phyloP scores from a whole-genome alignment of 2,113 vertebrate species.

The Protomyctophum bolini region DNA sequence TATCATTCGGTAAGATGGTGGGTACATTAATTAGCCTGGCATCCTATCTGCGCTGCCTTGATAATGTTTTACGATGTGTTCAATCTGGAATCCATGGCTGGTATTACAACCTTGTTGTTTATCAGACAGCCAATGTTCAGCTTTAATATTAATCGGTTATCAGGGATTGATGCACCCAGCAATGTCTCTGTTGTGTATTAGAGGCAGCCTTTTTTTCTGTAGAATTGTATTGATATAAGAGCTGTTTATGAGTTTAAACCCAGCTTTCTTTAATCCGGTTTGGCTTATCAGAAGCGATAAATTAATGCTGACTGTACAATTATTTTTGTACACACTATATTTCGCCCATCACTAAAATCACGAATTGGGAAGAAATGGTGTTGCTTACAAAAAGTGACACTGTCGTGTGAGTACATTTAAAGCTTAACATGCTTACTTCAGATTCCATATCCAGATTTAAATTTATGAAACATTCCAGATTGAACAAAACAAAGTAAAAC shows the following conservation, averaged over 20 bases:
- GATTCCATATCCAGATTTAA: conserved; percentile 2
- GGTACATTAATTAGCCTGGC: neutral
- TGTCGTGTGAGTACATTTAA: conserved; percentile 4
- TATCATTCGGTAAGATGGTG: conserved; percentile 14
- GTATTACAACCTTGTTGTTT: neutral
- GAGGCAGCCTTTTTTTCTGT: neutral
- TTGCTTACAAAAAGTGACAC: neutral
- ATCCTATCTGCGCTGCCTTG: neutral
- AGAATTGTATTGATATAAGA: too few species aligned
- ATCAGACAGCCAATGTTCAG: neutral
- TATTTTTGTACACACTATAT: neutral
- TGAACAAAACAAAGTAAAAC: conserved; percentile 24
- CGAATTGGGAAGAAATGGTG: neutral
- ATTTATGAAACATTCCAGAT: conserved; percentile 39
- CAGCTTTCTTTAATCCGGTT: neutral
- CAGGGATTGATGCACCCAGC: neutral
- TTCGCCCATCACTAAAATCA: neutral
- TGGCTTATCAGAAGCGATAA: neutral
- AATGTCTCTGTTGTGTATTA: neutral
- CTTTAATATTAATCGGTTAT: neutral
- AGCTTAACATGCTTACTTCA: conserved; percentile 6
- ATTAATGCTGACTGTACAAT: neutral
- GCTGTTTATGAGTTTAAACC: neutral
- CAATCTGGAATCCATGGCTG: conserved; percentile 37
- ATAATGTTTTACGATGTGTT: neutral